These are phyloP conservation scores for Lepidurus arcticus DNA, from an alignment of 1,140 invertebrate species.

Conservation along the genomic window DNA sequence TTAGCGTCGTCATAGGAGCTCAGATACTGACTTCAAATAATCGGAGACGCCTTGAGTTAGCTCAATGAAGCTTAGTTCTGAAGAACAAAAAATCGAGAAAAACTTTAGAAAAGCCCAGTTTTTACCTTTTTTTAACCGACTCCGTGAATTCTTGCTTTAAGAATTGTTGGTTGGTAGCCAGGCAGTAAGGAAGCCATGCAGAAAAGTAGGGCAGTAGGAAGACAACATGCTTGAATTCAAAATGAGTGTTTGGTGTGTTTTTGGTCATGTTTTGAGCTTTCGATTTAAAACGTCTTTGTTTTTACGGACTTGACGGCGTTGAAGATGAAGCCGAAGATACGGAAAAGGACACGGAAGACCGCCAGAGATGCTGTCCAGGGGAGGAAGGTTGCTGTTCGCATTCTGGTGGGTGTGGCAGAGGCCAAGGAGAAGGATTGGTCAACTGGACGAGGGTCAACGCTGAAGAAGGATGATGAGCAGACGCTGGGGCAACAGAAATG, in stretches of 20 bases:
- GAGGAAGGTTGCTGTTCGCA: neutral
- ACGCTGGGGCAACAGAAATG: constrained; percentile 1
- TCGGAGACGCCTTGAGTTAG: neutral
- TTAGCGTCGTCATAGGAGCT: neutral
- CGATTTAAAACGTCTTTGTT: neutral
- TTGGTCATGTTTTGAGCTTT: neutral
- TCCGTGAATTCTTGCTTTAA: neutral
- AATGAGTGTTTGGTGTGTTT: neutral
- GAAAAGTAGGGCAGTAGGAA: neutral
- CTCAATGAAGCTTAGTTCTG: neutral
- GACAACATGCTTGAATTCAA: constrained; percentile 1
- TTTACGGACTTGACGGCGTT: constrained; percentile 13
- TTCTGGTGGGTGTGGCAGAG: neutral
- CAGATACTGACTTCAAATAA: neutral
- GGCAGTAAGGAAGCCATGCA: constrained; percentile 11
- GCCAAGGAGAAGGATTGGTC: constrained; percentile 7
- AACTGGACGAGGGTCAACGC: constrained; percentile 13
- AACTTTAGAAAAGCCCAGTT: neutral
- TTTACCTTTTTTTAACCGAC: neutral
- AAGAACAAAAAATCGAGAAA: neutral
- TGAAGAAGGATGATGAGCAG: neutral
- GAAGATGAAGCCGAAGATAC: neutral
- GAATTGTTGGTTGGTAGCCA: neutral
- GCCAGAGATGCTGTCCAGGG: constrained; percentile 2
- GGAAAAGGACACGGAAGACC: constrained; percentile 10